Evolutionary conservation across 2,113 vertebrate species (phyloP).

Genomic region (Cyprinodon brontotheroides): DNA sequence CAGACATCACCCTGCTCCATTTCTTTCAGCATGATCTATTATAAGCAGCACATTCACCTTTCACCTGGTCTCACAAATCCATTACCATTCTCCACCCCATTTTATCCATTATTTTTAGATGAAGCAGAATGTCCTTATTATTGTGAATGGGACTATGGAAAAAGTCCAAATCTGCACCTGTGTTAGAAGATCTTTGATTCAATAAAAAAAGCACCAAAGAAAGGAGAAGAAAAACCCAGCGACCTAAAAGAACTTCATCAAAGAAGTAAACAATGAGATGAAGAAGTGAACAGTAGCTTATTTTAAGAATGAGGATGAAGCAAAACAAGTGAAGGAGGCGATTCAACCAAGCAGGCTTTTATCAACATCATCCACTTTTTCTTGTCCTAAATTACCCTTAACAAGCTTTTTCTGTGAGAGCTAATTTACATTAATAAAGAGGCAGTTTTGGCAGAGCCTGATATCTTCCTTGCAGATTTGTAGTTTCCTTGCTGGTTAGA

Average conservation of each 20-base stretch:
- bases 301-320: constrained; percentile 17
- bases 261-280: constrained; percentile 11
- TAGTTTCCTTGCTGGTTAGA: background rate
- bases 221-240: constrained; percentile 8
- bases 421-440: constrained; percentile 6
- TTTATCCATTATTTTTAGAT: constrained; percentile 13
- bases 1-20: constrained; percentile 38
- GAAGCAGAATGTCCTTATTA: background rate
- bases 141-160: background rate
- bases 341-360: constrained; percentile 28
- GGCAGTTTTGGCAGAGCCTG: background rate
- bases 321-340: constrained; percentile 18
- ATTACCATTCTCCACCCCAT: constrained; percentile 19
- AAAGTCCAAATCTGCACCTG: constrained; percentile 29
- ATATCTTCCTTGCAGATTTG: background rate
- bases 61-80: constrained; percentile 28
- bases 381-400: background rate
- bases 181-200: constrained; percentile 13
- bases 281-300: background rate
- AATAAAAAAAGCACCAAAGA: constrained; percentile 41
- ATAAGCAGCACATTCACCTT: constrained; percentile 40
- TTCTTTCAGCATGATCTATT: constrained; percentile 41
- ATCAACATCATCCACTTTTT: constrained; percentile 1
- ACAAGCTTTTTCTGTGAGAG: background rate
- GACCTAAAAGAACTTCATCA: constrained; percentile 22